These are phyloP conservation scores for Atta cephalotes DNA, from an alignment of 1,140 invertebrate genomes.

Conservation along the genomic window DNA sequence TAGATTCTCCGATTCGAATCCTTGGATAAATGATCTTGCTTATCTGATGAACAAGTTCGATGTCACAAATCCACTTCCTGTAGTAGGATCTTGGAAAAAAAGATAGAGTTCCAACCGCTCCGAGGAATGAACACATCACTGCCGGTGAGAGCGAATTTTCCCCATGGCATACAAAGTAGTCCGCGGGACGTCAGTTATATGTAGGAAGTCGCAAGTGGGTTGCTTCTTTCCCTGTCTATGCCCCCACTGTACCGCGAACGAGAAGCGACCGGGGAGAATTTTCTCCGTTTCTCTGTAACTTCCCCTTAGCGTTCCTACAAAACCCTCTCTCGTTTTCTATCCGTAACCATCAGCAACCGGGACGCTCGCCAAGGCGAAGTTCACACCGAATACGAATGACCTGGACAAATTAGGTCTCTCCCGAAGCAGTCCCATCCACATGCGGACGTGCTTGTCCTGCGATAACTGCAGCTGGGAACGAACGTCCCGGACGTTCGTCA, in stretches of 20 bases:
- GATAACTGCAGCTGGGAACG: constrained; percentile 25
- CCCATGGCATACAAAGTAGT: constrained; percentile 76
- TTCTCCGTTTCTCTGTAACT: constrained; percentile 26
- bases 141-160: constrained; percentile 55
- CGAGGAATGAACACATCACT: constrained; percentile 78
- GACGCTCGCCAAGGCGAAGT: constrained; percentile 69
- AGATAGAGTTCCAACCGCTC: constrained; percentile 52
- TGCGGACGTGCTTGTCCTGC: constrained; percentile 50
- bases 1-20: background rate
- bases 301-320: background rate
- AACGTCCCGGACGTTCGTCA: constrained; percentile 27
- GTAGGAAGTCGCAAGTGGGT: constrained; percentile 60
- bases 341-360: constrained; percentile 64
- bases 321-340: constrained; percentile 45
- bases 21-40: background rate
- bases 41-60: constrained; percentile 23
- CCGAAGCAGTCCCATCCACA: constrained; percentile 66
- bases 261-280: background rate
- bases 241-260: constrained; percentile 26
- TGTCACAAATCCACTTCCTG: background rate
- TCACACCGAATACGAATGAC: constrained; percentile 76
- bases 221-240: constrained; percentile 49
- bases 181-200: constrained; percentile 65
- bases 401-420: constrained; percentile 75
- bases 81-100: background rate